Evolutionary conservation across 2,888 invertebrate species (phyloP).

Genomic region (Adineta ricciae): DNA sequence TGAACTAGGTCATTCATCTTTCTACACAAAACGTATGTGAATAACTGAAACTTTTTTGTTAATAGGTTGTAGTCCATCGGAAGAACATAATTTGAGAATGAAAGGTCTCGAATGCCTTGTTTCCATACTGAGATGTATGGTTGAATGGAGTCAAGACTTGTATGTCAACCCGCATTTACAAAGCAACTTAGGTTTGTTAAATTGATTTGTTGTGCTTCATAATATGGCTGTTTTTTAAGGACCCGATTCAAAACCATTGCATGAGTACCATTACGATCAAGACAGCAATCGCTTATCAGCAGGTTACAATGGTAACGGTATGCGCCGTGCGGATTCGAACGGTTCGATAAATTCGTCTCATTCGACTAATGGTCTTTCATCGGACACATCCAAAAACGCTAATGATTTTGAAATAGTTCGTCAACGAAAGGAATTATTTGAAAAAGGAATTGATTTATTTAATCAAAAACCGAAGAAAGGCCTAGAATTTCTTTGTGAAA

Average conservation of each 20-base stretch:
- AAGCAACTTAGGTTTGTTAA: slow-evolving; percentile 60
- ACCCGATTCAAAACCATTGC: not conserved
- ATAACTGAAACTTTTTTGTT: no score
- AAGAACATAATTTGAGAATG: slow-evolving; percentile 88
- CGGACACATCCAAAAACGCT: slow-evolving; percentile 56
- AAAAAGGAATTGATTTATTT: slow-evolving; percentile 83
- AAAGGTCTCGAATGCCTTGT: slow-evolving; percentile 90
- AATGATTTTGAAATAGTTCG: slow-evolving; percentile 86
- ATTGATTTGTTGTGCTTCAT: not conserved
- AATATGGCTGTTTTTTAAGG: slow-evolving; percentile 38
- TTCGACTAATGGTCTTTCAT: slow-evolving; percentile 39
- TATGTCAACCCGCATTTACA: slow-evolving; percentile 81
- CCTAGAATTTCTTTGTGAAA: slow-evolving; percentile 80
- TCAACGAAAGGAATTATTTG: slow-evolving; percentile 98
- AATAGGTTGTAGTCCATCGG: slow-evolving; percentile 75
- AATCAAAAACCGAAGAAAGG: slow-evolving; percentile 91
- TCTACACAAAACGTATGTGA: no score
- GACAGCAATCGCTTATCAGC: not conserved
- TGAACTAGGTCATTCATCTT: slow-evolving; percentile 65
- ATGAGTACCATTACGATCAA: not conserved
- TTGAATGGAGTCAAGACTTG: slow-evolving; percentile 94
- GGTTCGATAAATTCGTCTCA: slow-evolving; percentile 49
- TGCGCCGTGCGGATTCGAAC: not conserved
- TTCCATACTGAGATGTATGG: slow-evolving; percentile 95
- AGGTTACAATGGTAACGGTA: not conserved